Evolutionary conservation across 2,888 invertebrate genomes (phyloP).

Genomic region (Clivina fossor): DNA sequence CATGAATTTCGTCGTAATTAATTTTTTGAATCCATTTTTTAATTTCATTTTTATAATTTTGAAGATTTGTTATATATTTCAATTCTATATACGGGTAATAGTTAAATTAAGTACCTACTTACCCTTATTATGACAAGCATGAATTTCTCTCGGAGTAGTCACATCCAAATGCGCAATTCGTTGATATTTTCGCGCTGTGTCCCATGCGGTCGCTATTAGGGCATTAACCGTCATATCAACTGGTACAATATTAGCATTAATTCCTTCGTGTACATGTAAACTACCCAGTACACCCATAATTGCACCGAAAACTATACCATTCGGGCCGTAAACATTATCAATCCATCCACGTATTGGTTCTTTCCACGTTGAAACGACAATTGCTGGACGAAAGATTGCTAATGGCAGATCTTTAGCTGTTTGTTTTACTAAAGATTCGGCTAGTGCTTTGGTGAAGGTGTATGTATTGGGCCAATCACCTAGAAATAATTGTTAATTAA

Average conservation of each 20-base stretch:
- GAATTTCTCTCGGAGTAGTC: too few relatives aligned
- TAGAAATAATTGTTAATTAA: too few relatives aligned
- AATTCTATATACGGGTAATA: too few relatives aligned
- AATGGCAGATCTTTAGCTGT: constrained; percentile 72
- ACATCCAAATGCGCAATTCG: too few relatives aligned
- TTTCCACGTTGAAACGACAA: constrained; percentile 69
- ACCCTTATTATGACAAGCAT: too few relatives aligned
- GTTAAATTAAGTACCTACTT: too few relatives aligned
- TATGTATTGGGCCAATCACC: too few relatives aligned
- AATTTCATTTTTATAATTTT: too few relatives aligned
- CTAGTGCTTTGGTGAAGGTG: constrained; percentile 88
- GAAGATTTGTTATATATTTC: too few relatives aligned
- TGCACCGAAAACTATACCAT: constrained; percentile 71
- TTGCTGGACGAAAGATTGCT: constrained; percentile 81
- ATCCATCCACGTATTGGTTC: constrained; percentile 85
- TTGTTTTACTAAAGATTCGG: constrained; percentile 72
- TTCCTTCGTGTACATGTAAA: not conserved
- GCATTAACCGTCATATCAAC: constrained; percentile 70
- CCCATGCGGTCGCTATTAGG: constrained; percentile 66
- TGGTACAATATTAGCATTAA: constrained; percentile 70
- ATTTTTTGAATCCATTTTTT: too few relatives aligned
- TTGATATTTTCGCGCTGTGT: too few relatives aligned
- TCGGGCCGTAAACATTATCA: constrained; percentile 89
- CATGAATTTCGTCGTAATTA: too few relatives aligned
- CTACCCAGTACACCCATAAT: constrained; percentile 72